Conservation (phyloP, 2,797 vertebrate species). For the Coranthus polyacanthus region DNA sequence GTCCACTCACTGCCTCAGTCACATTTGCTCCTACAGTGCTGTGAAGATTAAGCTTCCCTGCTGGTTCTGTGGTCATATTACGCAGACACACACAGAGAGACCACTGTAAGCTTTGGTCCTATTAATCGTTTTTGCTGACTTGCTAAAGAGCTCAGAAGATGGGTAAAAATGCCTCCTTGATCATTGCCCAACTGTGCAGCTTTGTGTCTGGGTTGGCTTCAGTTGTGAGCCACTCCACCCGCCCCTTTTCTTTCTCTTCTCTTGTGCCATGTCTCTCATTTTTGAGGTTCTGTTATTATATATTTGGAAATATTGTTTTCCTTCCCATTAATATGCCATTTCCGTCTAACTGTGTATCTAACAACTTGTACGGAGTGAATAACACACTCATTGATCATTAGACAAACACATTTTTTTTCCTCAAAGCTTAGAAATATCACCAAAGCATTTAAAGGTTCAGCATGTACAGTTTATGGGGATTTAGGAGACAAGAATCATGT, state of each 20-base stretch:
- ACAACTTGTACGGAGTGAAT: too few relatives aligned
- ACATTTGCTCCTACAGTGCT: too few relatives aligned
- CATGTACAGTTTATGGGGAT: too few relatives aligned
- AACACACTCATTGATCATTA: too few relatives aligned
- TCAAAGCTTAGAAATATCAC: too few relatives aligned
- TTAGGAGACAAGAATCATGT: too few relatives aligned
- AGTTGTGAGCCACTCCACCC: conserved; percentile 2
- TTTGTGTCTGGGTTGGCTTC: neutral
- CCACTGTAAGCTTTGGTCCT: conserved; percentile 24
- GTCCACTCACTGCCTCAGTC: conserved; percentile 11
- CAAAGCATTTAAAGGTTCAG: too few relatives aligned
- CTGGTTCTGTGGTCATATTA: conserved; percentile 32
- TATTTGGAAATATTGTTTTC: neutral
- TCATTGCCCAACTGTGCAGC: conserved; percentile 53
- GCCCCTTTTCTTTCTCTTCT: conserved; percentile 3
- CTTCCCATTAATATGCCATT: neutral
- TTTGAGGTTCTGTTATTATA: neutral
- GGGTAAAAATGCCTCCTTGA: conserved; percentile 52
- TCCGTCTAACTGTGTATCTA: neutral
- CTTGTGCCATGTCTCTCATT: conserved; percentile 12
- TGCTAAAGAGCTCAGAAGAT: conserved; percentile 37
- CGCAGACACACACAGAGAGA: conserved; percentile 32
- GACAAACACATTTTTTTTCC: too few relatives aligned
- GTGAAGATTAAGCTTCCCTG: conserved; percentile 26
- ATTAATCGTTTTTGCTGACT: conserved; percentile 46